Evolutionary conservation across 2,888 invertebrate species (phyloP).

Genomic region (Dione vanillae): DNA sequence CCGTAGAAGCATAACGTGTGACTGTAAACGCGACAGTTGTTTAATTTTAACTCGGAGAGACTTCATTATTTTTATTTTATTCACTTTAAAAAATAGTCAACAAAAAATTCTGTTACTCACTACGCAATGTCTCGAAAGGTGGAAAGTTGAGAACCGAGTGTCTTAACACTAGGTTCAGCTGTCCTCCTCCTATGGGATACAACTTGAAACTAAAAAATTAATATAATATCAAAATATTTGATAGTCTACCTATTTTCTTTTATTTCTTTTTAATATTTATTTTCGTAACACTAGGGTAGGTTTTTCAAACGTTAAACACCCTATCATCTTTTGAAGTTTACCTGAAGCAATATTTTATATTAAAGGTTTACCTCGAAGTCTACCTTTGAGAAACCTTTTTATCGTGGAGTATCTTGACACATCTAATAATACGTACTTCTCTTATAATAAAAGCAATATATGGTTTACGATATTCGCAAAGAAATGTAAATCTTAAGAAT

Average conservation of each 20-base stretch:
- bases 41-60: no score
- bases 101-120: no score
- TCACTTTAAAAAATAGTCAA: no score
- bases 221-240: no score
- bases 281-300: background rate
- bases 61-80: no score
- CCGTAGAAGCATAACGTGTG: no score
- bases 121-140: no score
- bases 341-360: constrained; percentile 13
- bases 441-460: constrained; percentile 9
- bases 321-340: background rate
- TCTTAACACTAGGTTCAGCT: no score
- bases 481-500: background rate
- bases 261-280: background rate
- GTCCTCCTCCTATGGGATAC: no score
- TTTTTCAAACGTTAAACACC: background rate
- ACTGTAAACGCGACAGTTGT: no score
- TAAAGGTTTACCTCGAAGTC: background rate
- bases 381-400: constrained; percentile 17
- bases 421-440: background rate
- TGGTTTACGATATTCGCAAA: background rate
- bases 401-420: constrained; percentile 2
- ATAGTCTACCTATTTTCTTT: background rate
- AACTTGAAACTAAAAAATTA: no score
- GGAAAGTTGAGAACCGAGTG: no score